Evolutionary conservation across 2,113 vertebrate genomes (phyloP).

Genomic region (Sminthopsis crassicaudata): DNA sequence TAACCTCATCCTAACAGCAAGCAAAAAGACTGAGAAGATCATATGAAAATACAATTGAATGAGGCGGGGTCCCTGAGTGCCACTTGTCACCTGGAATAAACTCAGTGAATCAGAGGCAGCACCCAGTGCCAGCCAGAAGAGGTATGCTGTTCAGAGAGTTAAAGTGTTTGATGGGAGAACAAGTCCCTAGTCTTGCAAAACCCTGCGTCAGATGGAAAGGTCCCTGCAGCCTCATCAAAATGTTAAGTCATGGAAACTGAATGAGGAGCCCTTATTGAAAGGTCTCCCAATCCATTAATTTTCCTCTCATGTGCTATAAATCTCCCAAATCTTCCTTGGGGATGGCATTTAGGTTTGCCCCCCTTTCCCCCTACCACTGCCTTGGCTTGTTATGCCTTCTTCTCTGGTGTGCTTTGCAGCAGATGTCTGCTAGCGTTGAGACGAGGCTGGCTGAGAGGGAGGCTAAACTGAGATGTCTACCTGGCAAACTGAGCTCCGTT

Average conservation of each 20-base stretch:
- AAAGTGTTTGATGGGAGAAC: conserved; percentile 17
- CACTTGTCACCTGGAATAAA: conserved; percentile 16
- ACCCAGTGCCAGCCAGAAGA: background rate
- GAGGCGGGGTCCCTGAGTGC: conserved; percentile 74
- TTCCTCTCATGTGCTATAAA: conserved; percentile 39
- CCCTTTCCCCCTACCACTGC: background rate
- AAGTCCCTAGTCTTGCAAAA: conserved; percentile 38
- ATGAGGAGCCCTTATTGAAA: conserved; percentile 15
- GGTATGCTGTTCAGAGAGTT: background rate
- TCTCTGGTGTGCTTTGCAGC: conserved; percentile 40
- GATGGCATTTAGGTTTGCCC: conserved; percentile 34
- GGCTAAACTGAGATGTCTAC: background rate
- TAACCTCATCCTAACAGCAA: conserved; percentile 70
- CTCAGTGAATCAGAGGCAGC: background rate
- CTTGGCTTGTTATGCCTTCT: conserved; percentile 43
- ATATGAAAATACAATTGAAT: conserved; percentile 77
- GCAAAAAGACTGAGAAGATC: conserved; percentile 76
- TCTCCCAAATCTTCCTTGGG: conserved; percentile 33
- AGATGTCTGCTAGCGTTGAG: conserved; percentile 56
- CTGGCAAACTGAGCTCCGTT: background rate
- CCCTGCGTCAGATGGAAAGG: conserved; percentile 11
- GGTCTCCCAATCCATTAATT: conserved; percentile 11
- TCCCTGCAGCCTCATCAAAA: conserved; percentile 42
- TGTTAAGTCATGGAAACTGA: background rate
- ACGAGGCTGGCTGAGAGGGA: conserved; percentile 39